phyloP scores from a whole-genome alignment of 2,113 vertebrate species.

The Eretmochelys imbricata region DNA sequence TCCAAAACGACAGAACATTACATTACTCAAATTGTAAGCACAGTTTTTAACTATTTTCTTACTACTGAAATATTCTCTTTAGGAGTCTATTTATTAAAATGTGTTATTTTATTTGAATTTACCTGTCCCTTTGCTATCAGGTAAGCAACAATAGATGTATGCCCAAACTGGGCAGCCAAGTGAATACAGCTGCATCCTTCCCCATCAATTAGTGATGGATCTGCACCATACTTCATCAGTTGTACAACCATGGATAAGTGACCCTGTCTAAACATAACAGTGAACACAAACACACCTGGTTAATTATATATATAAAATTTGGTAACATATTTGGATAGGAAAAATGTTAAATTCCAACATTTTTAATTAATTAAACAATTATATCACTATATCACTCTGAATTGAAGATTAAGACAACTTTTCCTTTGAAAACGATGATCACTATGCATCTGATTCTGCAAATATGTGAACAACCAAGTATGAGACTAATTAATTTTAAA shows the following conservation, averaged over 20 bases:
- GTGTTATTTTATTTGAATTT: constrained; percentile 46
- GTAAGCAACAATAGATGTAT: constrained; percentile 99
- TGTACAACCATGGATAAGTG: constrained; percentile 99
- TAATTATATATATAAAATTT: background rate
- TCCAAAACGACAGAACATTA: background rate
- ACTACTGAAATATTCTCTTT: background rate
- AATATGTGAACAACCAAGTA: background rate
- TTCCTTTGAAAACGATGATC: background rate
- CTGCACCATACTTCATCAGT: constrained; percentile 96
- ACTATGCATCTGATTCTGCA: background rate
- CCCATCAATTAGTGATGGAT: constrained; percentile 97
- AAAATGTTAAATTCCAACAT: background rate
- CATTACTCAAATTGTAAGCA: background rate
- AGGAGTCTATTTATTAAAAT: constrained; percentile 26
- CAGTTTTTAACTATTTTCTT: background rate
- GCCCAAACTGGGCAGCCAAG: constrained; percentile 97
- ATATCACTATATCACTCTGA: background rate
- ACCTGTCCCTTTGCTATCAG: constrained; percentile 99
- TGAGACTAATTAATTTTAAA: background rate
- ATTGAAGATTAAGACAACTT: background rate
- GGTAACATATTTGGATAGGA: background rate
- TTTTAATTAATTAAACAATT: background rate
- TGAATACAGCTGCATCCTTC: constrained; percentile 99
- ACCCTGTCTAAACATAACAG: constrained; percentile 88
- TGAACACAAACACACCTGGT: constrained; percentile 54